These are phyloP conservation scores for Sternarchorhynchus goeldii DNA, from an alignment of 2,797 vertebrate species.

Conservation along the genomic window DNA sequence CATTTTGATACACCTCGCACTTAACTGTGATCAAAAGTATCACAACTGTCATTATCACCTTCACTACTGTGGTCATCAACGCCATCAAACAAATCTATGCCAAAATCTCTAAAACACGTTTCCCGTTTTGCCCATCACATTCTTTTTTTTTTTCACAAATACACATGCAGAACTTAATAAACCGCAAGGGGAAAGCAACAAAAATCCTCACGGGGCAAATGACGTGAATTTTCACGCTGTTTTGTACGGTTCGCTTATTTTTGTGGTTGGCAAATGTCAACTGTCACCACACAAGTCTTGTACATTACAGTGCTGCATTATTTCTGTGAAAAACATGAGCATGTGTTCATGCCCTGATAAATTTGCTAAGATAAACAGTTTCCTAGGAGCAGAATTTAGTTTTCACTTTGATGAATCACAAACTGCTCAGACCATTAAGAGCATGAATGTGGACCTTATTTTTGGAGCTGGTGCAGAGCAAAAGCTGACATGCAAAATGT, in stretches of 20 bases:
- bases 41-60: not conserved
- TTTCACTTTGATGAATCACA: constrained; percentile 20
- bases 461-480: not conserved
- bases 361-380: constrained; percentile 54
- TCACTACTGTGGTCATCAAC: too few relatives aligned
- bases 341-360: constrained; percentile 21
- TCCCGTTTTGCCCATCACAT: too few relatives aligned
- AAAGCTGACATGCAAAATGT: constrained; percentile 4
- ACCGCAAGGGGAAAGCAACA: constrained; percentile 19
- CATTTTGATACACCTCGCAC: constrained; percentile 11
- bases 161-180: constrained; percentile 12
- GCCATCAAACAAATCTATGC: too few relatives aligned
- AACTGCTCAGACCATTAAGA: constrained; percentile 9
- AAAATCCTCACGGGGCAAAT: constrained; percentile 41
- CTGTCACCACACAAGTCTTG: constrained; percentile 64
- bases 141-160: not conserved
- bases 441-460: constrained; percentile 22
- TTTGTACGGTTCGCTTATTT: constrained; percentile 68
- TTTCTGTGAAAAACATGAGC: constrained; percentile 44
- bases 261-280: constrained; percentile 73
- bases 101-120: too few relatives aligned
- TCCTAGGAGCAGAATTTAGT: constrained; percentile 30
- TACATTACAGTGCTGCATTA: constrained; percentile 56
- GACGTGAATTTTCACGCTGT: constrained; percentile 38
- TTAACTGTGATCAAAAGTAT: not conserved